Base-by-base conservation (phyloP, 2,113 vertebrate genomes). In the Choloepus hoffmanni region DNA sequence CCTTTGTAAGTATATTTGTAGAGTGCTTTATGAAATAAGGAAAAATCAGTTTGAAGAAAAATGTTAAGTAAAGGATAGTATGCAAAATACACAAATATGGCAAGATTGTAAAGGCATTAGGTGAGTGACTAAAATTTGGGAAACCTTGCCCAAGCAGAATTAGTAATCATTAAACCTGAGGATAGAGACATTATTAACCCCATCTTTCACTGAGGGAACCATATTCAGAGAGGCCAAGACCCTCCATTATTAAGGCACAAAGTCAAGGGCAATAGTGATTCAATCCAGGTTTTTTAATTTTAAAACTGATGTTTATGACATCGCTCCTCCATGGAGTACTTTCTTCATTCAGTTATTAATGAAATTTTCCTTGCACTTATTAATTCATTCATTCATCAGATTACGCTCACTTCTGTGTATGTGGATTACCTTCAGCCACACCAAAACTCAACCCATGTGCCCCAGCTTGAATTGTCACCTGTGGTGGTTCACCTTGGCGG, bases 391-490 rank as follows among this genome's bases (percentile, higher is more conserved):
- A 4, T 26, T 48, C 36, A 12, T 50, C 4, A 12, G 1, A 45
- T 24, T 8, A 16, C 4, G 1, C 33, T 19, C 33, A 33, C 50
- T 24, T 24, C 7, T 0, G 1, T 23, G 45, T 3, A 11, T 0
- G 0, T 7, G 21, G 24, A 9, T 9, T 3, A 3, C 78, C 21
- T 60, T 30, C 14, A 6, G 28, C 33, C 43, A 73, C 84, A 26
- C 40, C 83, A 21, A 58, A 73, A 84, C 26, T 26, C 58, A 55
- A 45, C 7, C 8, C 13, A 3, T 0, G 1, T 5, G 48, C n/a
- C 53, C 53, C 43, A 28, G 18, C 9, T 3, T 55, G 21, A 87
- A 33, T 0, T 16, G 65, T 24, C 62, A 53, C 43, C 50, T 68
- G 48, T 19, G 55, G 11, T 16, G 26, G 21, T 13, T 85, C 28